These are phyloP conservation scores for Disparrhopalites patrizii DNA, from an alignment of 2,888 invertebrate species.

Conservation along the genomic window DNA sequence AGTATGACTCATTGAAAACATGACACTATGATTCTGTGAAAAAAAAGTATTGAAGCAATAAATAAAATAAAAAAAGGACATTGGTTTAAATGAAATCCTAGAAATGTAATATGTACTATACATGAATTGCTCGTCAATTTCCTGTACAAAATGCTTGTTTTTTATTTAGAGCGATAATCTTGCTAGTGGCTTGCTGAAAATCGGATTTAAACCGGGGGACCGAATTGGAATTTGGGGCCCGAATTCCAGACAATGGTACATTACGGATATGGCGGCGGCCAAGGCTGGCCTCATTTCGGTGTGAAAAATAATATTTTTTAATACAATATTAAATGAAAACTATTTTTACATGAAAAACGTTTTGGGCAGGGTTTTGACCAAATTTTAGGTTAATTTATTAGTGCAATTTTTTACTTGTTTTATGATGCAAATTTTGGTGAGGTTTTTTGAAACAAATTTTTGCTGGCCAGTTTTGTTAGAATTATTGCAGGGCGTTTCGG, in stretches of 20 bases:
- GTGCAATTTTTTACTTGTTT: background rate
- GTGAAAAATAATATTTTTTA: no score
- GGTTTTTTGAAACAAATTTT: background rate
- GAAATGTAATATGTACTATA: no score
- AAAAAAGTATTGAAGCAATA: background rate
- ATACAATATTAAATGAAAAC: no score
- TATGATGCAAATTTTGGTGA: background rate
- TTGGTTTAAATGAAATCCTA: background rate
- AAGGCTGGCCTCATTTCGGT: constrained; percentile 70
- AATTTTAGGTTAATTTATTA: constrained; percentile 14
- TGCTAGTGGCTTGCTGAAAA: constrained; percentile 65
- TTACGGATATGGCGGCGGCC: constrained; percentile 66
- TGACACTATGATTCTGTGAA: background rate
- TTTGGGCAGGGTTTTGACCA: no score
- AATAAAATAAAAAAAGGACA: background rate
- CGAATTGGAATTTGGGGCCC: constrained; percentile 75
- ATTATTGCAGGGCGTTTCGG: no score
- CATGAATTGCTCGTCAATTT: no score
- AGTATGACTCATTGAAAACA: constrained; percentile 34
- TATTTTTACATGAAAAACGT: no score
- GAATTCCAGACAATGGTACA: constrained; percentile 71
- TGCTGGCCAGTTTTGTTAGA: no score
- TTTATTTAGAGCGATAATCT: constrained; percentile 61
- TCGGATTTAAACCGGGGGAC: constrained; percentile 69
- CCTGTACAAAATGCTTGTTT: no score